phyloP scores from a whole-genome alignment of 1,140 invertebrate genomes.

The Hermetia illucens region DNA sequence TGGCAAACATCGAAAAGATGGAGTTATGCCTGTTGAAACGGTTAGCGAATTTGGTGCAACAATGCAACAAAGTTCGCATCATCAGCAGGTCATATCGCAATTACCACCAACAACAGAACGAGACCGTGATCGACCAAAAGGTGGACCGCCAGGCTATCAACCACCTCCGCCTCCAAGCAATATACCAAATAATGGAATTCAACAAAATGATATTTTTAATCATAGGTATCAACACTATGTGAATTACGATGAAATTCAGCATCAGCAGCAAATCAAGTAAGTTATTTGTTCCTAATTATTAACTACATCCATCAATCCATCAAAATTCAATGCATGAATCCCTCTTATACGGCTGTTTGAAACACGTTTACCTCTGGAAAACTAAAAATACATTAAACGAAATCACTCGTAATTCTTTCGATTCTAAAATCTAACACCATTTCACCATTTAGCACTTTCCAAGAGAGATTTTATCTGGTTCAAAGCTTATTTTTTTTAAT shows the following conservation, averaged over 20 bases:
- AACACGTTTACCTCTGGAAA: too few relatives aligned
- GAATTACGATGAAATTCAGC: slow-evolving; percentile 70
- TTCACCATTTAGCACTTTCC: too few relatives aligned
- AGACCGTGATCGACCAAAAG: slow-evolving; percentile 17
- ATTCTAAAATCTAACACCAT: too few relatives aligned
- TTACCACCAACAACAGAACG: slow-evolving; percentile 8
- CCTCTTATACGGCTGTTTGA: too few relatives aligned
- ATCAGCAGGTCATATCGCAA: slow-evolving; percentile 2
- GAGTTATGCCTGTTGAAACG: slow-evolving; percentile 32
- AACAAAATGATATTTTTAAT: slow-evolving; percentile 31
- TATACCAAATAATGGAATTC: slow-evolving; percentile 26
- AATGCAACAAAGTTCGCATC: slow-evolving; percentile 6
- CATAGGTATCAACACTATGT: slow-evolving; percentile 57
- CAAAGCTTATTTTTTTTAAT: too few relatives aligned
- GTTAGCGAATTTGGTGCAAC: slow-evolving; percentile 28
- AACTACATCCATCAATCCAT: slow-evolving; percentile 2
- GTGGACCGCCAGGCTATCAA: slow-evolving; percentile 23
- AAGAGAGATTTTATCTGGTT: too few relatives aligned
- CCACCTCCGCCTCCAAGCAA: slow-evolving; percentile 23
- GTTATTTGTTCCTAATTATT: too few relatives aligned
- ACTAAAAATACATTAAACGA: too few relatives aligned
- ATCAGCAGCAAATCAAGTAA: slow-evolving; percentile 59
- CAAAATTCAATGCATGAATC: slow-evolving; percentile 10
- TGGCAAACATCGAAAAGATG: slow-evolving; percentile 60
- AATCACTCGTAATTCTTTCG: too few relatives aligned